Evolutionary conservation across 2,888 invertebrate genomes (phyloP).

Genomic region (Cephus rjabovi): DNA sequence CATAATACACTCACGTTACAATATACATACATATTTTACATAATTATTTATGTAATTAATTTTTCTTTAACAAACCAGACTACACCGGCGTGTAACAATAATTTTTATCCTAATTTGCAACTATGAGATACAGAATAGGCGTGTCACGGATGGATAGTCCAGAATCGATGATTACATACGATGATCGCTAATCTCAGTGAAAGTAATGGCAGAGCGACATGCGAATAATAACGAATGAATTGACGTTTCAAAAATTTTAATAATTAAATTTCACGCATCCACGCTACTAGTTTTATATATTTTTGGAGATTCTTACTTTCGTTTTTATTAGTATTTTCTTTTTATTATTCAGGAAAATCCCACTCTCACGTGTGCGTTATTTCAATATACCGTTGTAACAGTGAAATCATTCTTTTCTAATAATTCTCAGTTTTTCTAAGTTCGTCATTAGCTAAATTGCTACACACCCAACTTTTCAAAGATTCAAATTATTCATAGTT

Average conservation of each 20-base stretch:
- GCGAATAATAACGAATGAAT: background rate
- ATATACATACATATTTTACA: conserved; percentile 66
- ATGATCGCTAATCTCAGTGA: background rate
- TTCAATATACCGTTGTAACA: background rate
- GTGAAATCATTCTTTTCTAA: background rate
- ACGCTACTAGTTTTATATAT: background rate
- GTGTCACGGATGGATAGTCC: conserved; percentile 3
- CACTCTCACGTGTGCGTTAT: background rate
- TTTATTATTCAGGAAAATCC: background rate
- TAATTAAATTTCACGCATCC: background rate
- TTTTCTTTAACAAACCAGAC: conserved; percentile 60
- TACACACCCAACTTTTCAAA: background rate
- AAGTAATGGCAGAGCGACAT: background rate
- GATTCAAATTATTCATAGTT: background rate
- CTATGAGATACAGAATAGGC: conserved; percentile 25
- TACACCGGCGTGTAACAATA: conserved; percentile 57
- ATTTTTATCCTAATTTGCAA: conserved; percentile 17
- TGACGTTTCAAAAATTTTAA: background rate
- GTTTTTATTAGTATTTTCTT: background rate
- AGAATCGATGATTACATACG: background rate
- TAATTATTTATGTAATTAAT: conserved; percentile 56
- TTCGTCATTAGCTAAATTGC: background rate
- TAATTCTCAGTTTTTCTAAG: background rate
- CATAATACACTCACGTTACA: conserved; percentile 64
- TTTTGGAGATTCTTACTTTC: background rate